phyloP scores from a whole-genome alignment of 2,797 vertebrate genomes.

The Masticophis lateralis region DNA sequence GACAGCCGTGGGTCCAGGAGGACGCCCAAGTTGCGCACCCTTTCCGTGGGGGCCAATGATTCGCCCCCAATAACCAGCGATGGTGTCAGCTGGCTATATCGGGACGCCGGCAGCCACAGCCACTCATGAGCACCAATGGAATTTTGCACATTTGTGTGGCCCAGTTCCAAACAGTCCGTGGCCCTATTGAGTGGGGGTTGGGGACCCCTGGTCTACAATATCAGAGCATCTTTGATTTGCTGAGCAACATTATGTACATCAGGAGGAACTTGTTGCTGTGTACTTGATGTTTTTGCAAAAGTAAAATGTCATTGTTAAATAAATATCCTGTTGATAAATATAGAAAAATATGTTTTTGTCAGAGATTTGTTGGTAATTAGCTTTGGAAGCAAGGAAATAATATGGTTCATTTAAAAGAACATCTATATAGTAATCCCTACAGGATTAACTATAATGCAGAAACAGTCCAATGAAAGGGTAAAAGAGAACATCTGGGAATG shows the following conservation, averaged over 20 bases:
- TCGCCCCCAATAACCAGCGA: too few relatives aligned
- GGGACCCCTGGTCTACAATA: neutral
- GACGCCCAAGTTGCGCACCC: too few relatives aligned
- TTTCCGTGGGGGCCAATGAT: too few relatives aligned
- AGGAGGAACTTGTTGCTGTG: neutral
- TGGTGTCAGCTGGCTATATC: too few relatives aligned
- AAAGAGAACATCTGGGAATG: neutral
- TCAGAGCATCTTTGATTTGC: neutral
- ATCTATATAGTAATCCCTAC: neutral
- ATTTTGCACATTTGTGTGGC: neutral
- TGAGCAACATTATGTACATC: neutral
- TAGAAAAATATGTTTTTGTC: neutral
- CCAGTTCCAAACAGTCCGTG: neutral
- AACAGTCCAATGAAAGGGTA: neutral
- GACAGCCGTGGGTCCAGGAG: too few relatives aligned
- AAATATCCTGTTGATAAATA: neutral
- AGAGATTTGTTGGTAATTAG: neutral
- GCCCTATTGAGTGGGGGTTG: neutral
- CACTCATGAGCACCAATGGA: too few relatives aligned
- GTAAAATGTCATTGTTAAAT: neutral
- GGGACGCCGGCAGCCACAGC: too few relatives aligned
- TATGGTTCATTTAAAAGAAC: neutral
- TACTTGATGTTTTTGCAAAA: neutral
- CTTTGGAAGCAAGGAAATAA: neutral
- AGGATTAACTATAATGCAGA: slow-evolving; percentile 15